Evolutionary conservation across 92 coral and sea anemone genomes (phyloP).

Genomic region (Actinernus sp.): DNA sequence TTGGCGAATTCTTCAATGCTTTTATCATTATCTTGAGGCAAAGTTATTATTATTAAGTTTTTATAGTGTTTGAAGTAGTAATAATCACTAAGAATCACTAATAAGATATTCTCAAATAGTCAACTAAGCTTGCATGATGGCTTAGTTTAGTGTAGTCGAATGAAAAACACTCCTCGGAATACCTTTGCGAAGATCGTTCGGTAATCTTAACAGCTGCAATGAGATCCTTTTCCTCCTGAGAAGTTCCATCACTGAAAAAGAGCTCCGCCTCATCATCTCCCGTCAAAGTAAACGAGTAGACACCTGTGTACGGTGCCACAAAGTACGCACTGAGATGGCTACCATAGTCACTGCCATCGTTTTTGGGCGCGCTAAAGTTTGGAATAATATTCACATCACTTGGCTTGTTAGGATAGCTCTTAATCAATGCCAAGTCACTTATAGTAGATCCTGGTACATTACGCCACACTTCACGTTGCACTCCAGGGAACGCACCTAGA

Average conservation of each 20-base stretch:
- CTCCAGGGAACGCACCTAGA: constrained; percentile 77
- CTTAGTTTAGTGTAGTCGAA: too few relatives aligned
- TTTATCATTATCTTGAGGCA: too few relatives aligned
- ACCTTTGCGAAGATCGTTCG: constrained; percentile 8
- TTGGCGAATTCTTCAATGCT: too few relatives aligned
- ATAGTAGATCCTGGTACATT: constrained; percentile 71
- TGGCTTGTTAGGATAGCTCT: constrained; percentile 73
- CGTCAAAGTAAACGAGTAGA: constrained; percentile 74
- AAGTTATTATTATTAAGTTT: too few relatives aligned
- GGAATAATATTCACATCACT: constrained; percentile 57
- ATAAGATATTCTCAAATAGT: too few relatives aligned
- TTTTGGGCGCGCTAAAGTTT: constrained; percentile 74
- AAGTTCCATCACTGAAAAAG: constrained; percentile 75
- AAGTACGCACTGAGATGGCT: constrained; percentile 80
- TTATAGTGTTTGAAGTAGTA: too few relatives aligned
- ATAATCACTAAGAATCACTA: too few relatives aligned
- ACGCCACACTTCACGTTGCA: constrained; percentile 88
- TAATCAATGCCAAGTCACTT: constrained; percentile 62
- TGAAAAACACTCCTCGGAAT: too few relatives aligned
- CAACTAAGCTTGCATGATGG: too few relatives aligned
- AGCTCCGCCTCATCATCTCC: constrained; percentile 90
- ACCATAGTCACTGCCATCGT: constrained; percentile 83
- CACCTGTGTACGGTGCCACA: constrained; percentile 86
- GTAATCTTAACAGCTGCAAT: constrained; percentile 68
- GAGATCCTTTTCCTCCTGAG: constrained; percentile 61